Conservation (phyloP, 2,797 vertebrate genomes). For the Dendrocincla fuliginosa region DNA sequence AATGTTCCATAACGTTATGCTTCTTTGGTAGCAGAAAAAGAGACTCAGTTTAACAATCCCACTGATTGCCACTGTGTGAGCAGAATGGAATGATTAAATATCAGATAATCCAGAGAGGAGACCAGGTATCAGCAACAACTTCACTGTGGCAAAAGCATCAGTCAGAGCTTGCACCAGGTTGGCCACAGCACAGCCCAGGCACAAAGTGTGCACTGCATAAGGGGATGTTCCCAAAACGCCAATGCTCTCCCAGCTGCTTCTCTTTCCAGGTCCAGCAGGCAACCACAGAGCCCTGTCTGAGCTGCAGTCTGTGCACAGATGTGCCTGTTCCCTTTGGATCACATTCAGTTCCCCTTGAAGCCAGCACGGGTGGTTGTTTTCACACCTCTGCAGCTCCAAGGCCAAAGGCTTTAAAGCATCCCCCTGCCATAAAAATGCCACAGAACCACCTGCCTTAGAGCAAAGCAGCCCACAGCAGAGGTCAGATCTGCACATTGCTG, state of each 20-base stretch:
- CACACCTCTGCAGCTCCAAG: background rate
- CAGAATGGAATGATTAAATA: background rate
- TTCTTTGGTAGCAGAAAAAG: background rate
- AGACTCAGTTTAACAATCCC: background rate
- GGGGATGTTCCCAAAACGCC: background rate
- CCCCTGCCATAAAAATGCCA: background rate
- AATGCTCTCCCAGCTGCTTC: background rate
- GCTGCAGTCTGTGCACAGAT: background rate
- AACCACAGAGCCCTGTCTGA: background rate
- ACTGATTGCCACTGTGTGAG: background rate
- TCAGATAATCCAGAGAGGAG: background rate
- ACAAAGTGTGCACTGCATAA: fast-evolving
- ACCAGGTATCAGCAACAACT: background rate
- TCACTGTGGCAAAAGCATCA: background rate
- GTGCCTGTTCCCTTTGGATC: background rate
- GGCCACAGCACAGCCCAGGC: background rate
- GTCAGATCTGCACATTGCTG: background rate
- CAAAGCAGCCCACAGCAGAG: background rate
- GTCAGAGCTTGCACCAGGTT: background rate
- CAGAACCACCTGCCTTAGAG: background rate
- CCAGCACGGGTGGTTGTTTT: background rate
- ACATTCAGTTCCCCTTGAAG: background rate
- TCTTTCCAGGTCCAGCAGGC: background rate
- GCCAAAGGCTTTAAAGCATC: background rate
- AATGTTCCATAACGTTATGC: too few relatives aligned